Conservation (phyloP, 2,113 vertebrate genomes). For the Platysternon megacephalum region DNA sequence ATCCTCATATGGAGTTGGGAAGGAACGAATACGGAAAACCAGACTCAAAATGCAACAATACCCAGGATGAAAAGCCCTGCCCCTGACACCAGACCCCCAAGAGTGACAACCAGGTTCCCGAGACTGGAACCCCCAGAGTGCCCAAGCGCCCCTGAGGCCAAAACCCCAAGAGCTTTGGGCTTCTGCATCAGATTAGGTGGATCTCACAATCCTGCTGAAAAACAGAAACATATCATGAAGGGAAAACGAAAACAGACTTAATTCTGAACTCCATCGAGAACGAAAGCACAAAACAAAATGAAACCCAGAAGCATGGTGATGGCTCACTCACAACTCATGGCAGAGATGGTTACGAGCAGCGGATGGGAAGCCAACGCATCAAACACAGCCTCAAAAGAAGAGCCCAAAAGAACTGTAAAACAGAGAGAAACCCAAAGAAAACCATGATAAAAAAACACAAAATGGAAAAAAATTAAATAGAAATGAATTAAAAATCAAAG, state of each 20-base stretch:
- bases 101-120: background rate
- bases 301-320: slow-evolving; percentile 76
- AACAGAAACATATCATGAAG: slow-evolving; percentile 52
- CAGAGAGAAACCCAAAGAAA: slow-evolving; percentile 85
- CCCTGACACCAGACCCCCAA: background rate
- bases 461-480: slow-evolving; percentile 67
- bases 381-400: slow-evolving; percentile 87
- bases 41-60: slow-evolving; percentile 7
- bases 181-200: slow-evolving; percentile 22
- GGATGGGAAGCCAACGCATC: slow-evolving; percentile 85
- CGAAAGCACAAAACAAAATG: slow-evolving; percentile 72
- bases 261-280: slow-evolving; percentile 55
- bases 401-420: slow-evolving; percentile 91
- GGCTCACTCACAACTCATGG: slow-evolving; percentile 88
- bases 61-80: background rate
- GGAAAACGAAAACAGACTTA: slow-evolving; percentile 51
- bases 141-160: slow-evolving; percentile 10
- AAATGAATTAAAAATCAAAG: slow-evolving; percentile 64
- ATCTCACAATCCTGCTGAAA: slow-evolving; percentile 55
- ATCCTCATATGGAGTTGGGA: background rate
- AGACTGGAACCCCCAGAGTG: slow-evolving; percentile 17
- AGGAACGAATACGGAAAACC: background rate
- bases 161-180: slow-evolving; percentile 20
- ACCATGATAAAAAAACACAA: slow-evolving; percentile 75
- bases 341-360: slow-evolving; percentile 81